Evolutionary conservation across 2,797 vertebrate species (phyloP), one percentile per base, ranked within the genome.

Genomic region (Fratercula arctica): DNA sequence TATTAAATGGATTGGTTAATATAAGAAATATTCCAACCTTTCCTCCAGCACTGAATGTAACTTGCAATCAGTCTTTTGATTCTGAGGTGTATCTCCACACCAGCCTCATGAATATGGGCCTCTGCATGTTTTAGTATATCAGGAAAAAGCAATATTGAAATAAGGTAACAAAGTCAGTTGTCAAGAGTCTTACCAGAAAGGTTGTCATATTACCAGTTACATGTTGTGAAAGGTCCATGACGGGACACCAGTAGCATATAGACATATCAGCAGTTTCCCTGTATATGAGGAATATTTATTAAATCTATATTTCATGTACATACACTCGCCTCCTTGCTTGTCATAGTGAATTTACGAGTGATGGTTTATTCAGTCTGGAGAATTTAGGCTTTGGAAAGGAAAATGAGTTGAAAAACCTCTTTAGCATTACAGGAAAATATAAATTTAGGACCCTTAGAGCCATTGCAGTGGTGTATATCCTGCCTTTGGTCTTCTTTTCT

Each of bases 221-320:
- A 9, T 13, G 43, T 69, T 28, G 15, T 72, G 76, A 57, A 81
- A 87, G 13, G 48, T 79, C 59, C n/a, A 21, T 33, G 69, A 68
- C 2, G 9, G 82, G 90, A 66, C 31, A 89, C 33, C 24, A 64
- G 56, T 18, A 79, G 31, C 3, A 26, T 88, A 29, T 28, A 46
- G 11, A 61, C 20, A 73, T 29, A 78, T 20, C 25, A 89, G 41
- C 9, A 4, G 37, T 53, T 91, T 80, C 77, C 61, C 28, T 90
- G 26, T 68, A 73, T 80, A 46, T 37, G 39, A 67, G 18, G 46
- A 91, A 70, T 93, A 94, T 94, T 97, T 96, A 97, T 96, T 96
- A 96, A 97, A 96, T 86, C 95, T 87, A 73, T 95, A 97, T 96
- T 97, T 97, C 97, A 93, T 54, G 74, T 87, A 81, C 48, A 33